Evolutionary conservation across 2,888 invertebrate species (phyloP).

Genomic region (Xanthostigma xanthostigma): DNA sequence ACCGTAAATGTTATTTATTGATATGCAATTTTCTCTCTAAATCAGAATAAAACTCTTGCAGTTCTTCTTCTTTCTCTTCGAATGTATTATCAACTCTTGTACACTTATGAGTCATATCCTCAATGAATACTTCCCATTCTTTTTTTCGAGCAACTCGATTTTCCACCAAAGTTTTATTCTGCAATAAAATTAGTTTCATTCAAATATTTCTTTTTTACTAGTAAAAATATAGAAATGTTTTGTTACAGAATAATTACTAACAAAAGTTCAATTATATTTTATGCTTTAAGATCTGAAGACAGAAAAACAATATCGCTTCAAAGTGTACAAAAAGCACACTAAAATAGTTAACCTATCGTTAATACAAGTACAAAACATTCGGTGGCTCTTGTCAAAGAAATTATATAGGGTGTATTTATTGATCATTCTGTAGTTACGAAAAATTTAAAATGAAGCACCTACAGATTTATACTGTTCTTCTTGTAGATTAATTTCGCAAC

Average conservation of each 20-base stretch:
- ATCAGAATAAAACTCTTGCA: slow-evolving; percentile 57
- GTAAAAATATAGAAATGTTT: no score
- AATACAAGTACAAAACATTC: no score
- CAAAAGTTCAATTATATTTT: no score
- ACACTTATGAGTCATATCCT: slow-evolving; percentile 63
- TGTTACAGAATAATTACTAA: no score
- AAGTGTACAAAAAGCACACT: no score
- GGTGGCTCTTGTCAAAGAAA: no score
- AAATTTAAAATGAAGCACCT: slow-evolving; percentile 12
- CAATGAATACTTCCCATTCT: slow-evolving; percentile 62
- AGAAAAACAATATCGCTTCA: no score
- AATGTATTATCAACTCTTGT: slow-evolving; percentile 61
- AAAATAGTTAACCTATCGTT: no score
- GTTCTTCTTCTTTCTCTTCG: slow-evolving; percentile 62
- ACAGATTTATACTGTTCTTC: slow-evolving; percentile 42
- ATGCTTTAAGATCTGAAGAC: no score
- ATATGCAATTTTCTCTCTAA: slow-evolving; percentile 58
- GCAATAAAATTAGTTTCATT: slow-evolving; percentile 9
- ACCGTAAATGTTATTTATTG: slow-evolving; percentile 23
- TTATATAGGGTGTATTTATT: no score
- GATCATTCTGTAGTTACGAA: not conserved
- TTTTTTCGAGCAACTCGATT: slow-evolving; percentile 35
- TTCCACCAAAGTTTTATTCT: slow-evolving; percentile 33
- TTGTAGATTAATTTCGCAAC: slow-evolving; percentile 42
- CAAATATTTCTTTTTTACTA: no score